Conservation (phyloP, 2,113 vertebrate genomes). For the Vulpes vulpes region DNA sequence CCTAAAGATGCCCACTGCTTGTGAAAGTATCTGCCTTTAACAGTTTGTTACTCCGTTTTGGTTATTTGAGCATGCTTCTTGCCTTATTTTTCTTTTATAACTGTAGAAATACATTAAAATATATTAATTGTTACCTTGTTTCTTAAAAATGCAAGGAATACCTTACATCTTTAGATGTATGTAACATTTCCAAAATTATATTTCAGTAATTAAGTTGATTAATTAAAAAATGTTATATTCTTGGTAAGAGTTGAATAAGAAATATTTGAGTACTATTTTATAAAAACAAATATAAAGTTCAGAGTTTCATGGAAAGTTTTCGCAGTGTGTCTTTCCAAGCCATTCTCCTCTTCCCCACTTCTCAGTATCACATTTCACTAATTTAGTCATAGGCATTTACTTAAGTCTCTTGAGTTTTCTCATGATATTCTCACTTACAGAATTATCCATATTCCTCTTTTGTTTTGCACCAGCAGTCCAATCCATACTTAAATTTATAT, state of each 20-base stretch:
- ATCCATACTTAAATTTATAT: not conserved
- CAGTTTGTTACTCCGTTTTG: not conserved
- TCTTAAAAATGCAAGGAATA: not conserved
- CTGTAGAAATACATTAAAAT: not conserved
- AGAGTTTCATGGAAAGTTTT: not conserved
- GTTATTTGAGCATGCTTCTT: not conserved
- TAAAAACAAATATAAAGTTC: not conserved
- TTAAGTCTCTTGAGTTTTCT: not conserved
- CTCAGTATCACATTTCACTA: constrained; percentile 6
- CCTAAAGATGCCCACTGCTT: not conserved
- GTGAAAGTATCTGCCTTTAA: not conserved
- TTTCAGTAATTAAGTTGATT: not conserved
- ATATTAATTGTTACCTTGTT: not conserved
- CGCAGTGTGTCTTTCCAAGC: not conserved
- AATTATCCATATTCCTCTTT: not conserved
- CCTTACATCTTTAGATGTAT: not conserved
- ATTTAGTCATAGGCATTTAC: not conserved
- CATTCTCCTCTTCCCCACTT: not conserved
- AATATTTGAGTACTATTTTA: not conserved
- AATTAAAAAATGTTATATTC: not conserved
- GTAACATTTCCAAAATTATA: not conserved
- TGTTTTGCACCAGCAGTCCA: not conserved
- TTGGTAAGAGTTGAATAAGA: not conserved
- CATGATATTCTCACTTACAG: not conserved
- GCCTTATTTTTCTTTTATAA: not conserved